phyloP scores from a whole-genome alignment of 2,113 vertebrate genomes.

The Elanoides forficatus region DNA sequence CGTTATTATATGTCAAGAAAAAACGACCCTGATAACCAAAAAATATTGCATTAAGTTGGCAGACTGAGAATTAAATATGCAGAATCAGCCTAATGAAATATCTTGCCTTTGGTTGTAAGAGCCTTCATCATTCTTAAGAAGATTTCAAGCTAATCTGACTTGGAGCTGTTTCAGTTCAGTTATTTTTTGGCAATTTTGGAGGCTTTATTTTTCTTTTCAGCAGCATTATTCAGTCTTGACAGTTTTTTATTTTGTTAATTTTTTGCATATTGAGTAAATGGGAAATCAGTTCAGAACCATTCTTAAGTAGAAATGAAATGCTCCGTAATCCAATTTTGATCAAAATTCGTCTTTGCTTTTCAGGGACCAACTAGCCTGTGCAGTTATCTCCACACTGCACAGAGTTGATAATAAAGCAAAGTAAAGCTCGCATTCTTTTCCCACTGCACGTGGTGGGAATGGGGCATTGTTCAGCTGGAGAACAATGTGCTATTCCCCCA shows the following conservation, averaged over 20 bases:
- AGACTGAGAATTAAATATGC: constrained; percentile 21
- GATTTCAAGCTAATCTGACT: constrained; percentile 63
- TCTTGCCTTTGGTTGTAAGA: constrained; percentile 46
- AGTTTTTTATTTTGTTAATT: constrained; percentile 29
- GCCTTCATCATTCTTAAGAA: constrained; percentile 37
- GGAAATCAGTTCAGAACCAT: constrained; percentile 48
- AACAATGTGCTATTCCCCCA: constrained; percentile 15
- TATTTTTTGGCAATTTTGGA: neutral
- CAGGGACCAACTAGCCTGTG: neutral
- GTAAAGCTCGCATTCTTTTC: constrained; percentile 35
- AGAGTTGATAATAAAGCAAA: constrained; percentile 45
- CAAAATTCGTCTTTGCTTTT: constrained; percentile 57
- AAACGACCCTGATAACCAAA: neutral
- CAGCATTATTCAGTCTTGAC: constrained; percentile 38
- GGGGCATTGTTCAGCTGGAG: constrained; percentile 40
- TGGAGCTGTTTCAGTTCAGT: constrained; percentile 33
- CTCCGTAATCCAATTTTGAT: constrained; percentile 62
- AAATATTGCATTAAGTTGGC: constrained; percentile 17
- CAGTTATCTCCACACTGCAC: constrained; percentile 29
- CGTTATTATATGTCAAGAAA: constrained; percentile 1
- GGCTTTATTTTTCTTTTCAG: constrained; percentile 17
- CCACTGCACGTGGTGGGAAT: neutral
- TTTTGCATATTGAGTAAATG: constrained; percentile 41
- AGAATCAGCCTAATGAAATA: constrained; percentile 59
- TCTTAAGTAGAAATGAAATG: constrained; percentile 62